These are phyloP conservation scores for Cryptoblepharus egeriae DNA, from an alignment of 2,797 vertebrate genomes.

Conservation along the genomic window DNA sequence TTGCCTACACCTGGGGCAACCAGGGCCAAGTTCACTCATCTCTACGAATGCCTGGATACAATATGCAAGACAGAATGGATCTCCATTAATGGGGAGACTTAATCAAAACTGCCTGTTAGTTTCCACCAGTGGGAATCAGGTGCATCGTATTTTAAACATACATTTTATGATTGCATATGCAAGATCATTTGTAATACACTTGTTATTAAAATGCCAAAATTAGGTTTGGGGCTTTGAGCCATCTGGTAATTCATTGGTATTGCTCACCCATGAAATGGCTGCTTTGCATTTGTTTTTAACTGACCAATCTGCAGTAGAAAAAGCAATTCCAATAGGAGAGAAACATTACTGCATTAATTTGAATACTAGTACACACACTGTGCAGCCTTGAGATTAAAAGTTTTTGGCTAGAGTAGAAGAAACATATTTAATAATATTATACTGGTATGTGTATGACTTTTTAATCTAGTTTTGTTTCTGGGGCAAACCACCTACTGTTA, in stretches of 20 bases:
- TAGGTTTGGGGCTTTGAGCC: constrained; percentile 3
- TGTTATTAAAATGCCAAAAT: constrained; percentile 25
- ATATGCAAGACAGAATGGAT: neutral
- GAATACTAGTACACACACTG: constrained; percentile 1
- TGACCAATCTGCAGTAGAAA: neutral
- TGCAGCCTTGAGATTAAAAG: constrained; percentile 3
- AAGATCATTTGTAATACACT: neutral
- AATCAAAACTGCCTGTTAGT: neutral
- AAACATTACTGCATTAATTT: neutral
- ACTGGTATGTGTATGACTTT: neutral
- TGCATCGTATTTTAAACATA: neutral
- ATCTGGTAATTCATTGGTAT: neutral
- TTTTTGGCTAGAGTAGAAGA: neutral
- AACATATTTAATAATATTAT: neutral
- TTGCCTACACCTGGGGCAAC: no score
- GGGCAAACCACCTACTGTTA: neutral
- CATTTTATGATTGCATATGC: neutral
- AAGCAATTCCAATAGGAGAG: neutral
- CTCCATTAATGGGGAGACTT: constrained; percentile 12
- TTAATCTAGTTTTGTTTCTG: neutral
- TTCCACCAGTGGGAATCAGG: neutral
- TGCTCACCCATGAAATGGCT: constrained; percentile 27
- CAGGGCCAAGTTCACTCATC: no score
- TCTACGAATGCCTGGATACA: neutral
- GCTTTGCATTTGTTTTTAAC: constrained; percentile 6